Evolutionary conservation across 2,888 invertebrate species (phyloP), one percentile per base, ranked within the genome.

Genomic region (Carpatolechia fugitivella): DNA sequence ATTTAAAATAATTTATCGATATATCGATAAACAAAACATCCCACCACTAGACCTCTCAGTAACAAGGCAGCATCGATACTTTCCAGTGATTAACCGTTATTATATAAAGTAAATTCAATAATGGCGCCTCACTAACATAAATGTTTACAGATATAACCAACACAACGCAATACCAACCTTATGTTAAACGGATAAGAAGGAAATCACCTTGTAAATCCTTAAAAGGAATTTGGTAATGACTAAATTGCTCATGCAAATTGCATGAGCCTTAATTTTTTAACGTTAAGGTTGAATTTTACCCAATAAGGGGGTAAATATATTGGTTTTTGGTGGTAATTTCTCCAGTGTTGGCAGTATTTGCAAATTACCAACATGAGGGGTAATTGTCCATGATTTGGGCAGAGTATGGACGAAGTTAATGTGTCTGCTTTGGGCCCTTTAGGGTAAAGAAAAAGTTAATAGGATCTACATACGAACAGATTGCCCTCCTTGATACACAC

Each of bases 101-200:
- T 89, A 89, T 88, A 85, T 88, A 86, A 89, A 88, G 88, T 88
- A 88, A 90, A 90, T 90, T 90, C 89, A 90, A 89, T 90, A 90
- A 89, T 89, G 80, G 85, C 75, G 74, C 72, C 74, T 76, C 82
- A 80, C 80, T 82, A 84, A 82, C 78, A 76, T 76, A 78, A 57
- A 79, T 88, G 82, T 88, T 88, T 88, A 75, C 83, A 76, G 83
- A 85, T 84, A 74, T 64, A 59, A 64, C 68, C 66, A 62, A 50
- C 36, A 47, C 50, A 59, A 59, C 56, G 55, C 58, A 31, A 68
- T 62, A 60, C 53, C 59, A 58, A 78, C 76, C 65, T 64, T 81
- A 77, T 55, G 0, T 1, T 3, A 2, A 35, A 0, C 8, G 0
- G 7, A 57, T 71, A 81, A 60, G 65, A 66, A 60, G 58, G 3